These are phyloP conservation scores for Protophormia terraenovae DNA, from an alignment of 2,888 invertebrate genomes.

Conservation along the genomic window DNA sequence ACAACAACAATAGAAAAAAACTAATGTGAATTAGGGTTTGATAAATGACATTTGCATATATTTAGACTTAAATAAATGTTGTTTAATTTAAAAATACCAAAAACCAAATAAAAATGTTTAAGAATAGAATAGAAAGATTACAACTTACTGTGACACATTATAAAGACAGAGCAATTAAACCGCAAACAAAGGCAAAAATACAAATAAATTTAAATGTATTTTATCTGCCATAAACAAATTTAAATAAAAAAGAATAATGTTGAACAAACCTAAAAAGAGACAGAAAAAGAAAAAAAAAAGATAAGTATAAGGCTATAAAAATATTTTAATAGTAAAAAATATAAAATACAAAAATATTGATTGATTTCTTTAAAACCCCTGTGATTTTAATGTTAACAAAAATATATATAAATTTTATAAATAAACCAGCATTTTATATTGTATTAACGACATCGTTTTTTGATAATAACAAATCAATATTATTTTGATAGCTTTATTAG, in stretches of 20 bases:
- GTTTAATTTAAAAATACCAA: conserved; percentile 9
- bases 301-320: background rate
- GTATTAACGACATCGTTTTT: background rate
- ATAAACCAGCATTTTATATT: background rate
- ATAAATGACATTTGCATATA: conserved; percentile 48
- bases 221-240: background rate
- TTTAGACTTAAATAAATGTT: conserved; percentile 53
- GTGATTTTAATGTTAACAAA: background rate
- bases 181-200: background rate
- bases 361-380: background rate
- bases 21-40: conserved; percentile 39
- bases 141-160: conserved; percentile 45
- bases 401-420: background rate
- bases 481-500: background rate
- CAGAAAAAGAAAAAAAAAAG: background rate
- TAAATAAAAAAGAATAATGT: background rate
- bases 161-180: conserved; percentile 37
- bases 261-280: conserved; percentile 39
- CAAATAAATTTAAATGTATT: conserved; percentile 34
- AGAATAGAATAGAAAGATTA: background rate
- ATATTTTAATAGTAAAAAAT: background rate
- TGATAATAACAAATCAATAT: background rate
- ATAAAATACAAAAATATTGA: background rate
- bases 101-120: background rate
- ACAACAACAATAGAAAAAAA: too few relatives aligned